These are phyloP conservation scores for Lasioglossum baleicum DNA, from an alignment of 1,140 invertebrate species.

Conservation along the genomic window DNA sequence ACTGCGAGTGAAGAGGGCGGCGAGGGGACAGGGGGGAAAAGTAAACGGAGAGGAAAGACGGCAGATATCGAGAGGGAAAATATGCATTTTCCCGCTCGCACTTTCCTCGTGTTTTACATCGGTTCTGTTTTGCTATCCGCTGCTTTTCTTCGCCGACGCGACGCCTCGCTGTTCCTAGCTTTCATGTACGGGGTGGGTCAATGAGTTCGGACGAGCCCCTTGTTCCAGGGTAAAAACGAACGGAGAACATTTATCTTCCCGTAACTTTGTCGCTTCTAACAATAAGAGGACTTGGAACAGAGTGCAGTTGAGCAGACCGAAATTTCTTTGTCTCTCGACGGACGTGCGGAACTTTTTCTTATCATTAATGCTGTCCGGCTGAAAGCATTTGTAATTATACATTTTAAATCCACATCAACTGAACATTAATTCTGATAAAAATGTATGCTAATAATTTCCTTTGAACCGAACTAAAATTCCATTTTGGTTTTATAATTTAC, in stretches of 20 bases:
- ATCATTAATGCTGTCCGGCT: too few species aligned
- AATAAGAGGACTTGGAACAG: too few species aligned
- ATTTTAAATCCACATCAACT: too few species aligned
- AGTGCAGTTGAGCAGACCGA: neutral
- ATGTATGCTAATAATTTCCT: too few species aligned
- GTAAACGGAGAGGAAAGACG: neutral
- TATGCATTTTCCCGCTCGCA: constrained; percentile 18
- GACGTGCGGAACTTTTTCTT: too few species aligned
- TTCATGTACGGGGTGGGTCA: neutral
- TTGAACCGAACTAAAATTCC: too few species aligned
- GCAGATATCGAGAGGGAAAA: constrained; percentile 12
- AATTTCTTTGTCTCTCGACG: neutral
- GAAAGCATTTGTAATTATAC: too few species aligned
- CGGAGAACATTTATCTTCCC: neutral
- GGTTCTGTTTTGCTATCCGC: constrained; percentile 7
- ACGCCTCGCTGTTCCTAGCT: neutral
- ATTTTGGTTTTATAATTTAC: too few species aligned
- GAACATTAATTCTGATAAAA: too few species aligned
- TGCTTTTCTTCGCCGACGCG: constrained; percentile 3
- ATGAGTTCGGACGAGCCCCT: neutral
- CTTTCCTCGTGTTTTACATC: constrained; percentile 3
- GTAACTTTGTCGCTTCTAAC: neutral
- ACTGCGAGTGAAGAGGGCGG: neutral
- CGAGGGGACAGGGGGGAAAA: neutral
- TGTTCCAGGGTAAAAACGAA: neutral